Percentiles rank a stretch among this genome's conserved stretches.
These are phyloP conservation scores for Archips crataeganus DNA, from an alignment of 2,888 invertebrate genomes.

Conservation along the genomic window DNA sequence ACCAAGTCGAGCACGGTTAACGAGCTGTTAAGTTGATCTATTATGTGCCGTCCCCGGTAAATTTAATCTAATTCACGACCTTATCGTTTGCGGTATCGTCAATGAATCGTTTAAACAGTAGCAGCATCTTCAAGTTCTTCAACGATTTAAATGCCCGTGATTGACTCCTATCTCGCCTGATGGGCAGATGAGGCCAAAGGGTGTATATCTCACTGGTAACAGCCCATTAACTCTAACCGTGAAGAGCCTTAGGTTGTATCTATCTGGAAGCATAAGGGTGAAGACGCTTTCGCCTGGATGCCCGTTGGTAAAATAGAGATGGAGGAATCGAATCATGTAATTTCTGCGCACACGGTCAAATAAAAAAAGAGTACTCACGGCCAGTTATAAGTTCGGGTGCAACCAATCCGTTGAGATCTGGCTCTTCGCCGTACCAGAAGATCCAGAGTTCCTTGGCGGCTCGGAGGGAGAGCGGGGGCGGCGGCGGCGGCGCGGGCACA, in stretches of 20 bases:
- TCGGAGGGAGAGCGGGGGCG: slow-evolving; percentile 92
- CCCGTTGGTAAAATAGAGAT: too few species aligned
- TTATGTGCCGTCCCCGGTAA: slow-evolving; percentile 51
- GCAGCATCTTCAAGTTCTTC: not conserved
- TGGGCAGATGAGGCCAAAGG: too few species aligned
- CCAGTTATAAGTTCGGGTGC: slow-evolving; percentile 93
- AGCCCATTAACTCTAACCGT: too few species aligned
- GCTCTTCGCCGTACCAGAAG: slow-evolving; percentile 99
- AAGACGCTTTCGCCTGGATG: too few species aligned
- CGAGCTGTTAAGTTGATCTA: slow-evolving; percentile 74
- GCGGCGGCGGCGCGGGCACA: slow-evolving; percentile 84
- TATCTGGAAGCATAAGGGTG: too few species aligned
- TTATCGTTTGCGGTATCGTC: slow-evolving; percentile 11
- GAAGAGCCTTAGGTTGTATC: too few species aligned
- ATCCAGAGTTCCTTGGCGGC: slow-evolving; percentile 99
- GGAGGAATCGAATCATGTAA: too few species aligned
- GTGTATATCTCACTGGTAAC: too few species aligned
- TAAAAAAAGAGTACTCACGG: slow-evolving; percentile 88
- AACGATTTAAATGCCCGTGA: too few species aligned
- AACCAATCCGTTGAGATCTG: slow-evolving; percentile 94
- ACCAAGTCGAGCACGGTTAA: slow-evolving; percentile 63
- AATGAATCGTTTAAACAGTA: slow-evolving; percentile 21
- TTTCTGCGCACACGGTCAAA: not conserved
- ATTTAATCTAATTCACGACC: slow-evolving; percentile 27
- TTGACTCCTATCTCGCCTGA: too few species aligned